phyloP scores from a whole-genome alignment of 1,140 invertebrate species.

The Heliconius himera region DNA sequence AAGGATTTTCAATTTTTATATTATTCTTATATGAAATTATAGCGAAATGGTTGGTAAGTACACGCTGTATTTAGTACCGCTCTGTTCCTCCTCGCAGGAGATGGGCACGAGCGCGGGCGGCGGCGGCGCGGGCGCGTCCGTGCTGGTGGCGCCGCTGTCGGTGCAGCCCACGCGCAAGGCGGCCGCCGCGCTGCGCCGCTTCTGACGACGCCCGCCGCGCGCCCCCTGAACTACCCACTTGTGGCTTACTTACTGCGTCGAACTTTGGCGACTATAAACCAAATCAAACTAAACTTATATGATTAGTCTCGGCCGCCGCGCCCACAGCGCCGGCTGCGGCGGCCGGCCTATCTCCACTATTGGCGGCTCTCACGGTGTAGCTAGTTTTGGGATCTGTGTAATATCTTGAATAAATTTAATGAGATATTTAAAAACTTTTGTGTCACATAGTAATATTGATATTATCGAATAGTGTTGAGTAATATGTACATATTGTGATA shows the following conservation, averaged over 20 bases:
- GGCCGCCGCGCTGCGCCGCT: constrained; percentile 73
- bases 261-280: constrained; percentile 35
- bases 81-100: constrained; percentile 44
- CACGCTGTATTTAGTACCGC: no score
- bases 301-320: neutral
- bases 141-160: constrained; percentile 89
- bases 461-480: constrained; percentile 70
- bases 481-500: constrained; percentile 81
- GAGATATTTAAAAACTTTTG: constrained; percentile 44
- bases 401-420: constrained; percentile 47
- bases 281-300: constrained; percentile 33
- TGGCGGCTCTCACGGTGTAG: constrained; percentile 40
- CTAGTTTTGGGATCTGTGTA: constrained; percentile 57
- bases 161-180: constrained; percentile 90
- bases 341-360: constrained; percentile 47
- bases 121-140: constrained; percentile 83
- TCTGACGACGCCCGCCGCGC: constrained; percentile 66
- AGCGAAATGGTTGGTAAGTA: no score
- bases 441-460: constrained; percentile 53
- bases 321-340: neutral
- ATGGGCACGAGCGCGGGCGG: constrained; percentile 80
- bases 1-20: no score
- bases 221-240: neutral
- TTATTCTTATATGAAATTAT: no score
- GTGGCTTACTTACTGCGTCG: no score